Percentiles rank a stretch among this genome's conserved stretches.
phyloP scores from a whole-genome alignment of 2,888 invertebrate species.

The Drosophila anomelani region DNA sequence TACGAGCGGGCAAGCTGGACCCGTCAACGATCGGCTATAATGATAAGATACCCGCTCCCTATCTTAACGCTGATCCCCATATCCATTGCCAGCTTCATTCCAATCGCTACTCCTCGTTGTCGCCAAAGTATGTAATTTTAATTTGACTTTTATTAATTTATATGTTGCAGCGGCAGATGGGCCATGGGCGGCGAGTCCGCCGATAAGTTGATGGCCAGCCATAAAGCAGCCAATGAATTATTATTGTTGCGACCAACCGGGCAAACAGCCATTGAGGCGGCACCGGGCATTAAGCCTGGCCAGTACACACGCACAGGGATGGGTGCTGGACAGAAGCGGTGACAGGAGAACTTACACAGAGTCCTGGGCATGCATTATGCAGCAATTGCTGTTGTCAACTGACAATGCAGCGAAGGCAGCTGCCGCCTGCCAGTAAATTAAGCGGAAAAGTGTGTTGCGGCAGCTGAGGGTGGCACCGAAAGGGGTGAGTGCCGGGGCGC shows the following conservation, averaged over 20 bases:
- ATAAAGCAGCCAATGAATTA: conserved; percentile 74
- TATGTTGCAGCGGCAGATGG: conserved; percentile 46
- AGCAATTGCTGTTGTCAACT: conserved; percentile 77
- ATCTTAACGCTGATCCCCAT: conserved; percentile 1
- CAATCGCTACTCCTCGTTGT: conserved; percentile 21
- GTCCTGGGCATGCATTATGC: conserved; percentile 68
- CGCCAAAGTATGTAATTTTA: conserved; percentile 61
- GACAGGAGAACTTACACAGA: conserved; percentile 49
- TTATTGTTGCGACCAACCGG: conserved; percentile 44
- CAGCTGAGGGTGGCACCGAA: conserved; percentile 25
- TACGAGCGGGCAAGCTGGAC: conserved; percentile 7
- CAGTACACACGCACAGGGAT: background rate
- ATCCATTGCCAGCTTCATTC: conserved; percentile 7
- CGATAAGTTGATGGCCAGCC: conserved; percentile 72
- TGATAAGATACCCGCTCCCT: conserved; percentile 15
- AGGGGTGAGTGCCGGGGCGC: conserved; percentile 17
- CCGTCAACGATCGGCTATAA: conserved; percentile 24
- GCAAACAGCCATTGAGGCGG: conserved; percentile 54
- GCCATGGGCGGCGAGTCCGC: conserved; percentile 23
- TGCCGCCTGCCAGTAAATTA: conserved; percentile 79
- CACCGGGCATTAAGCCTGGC: conserved; percentile 46
- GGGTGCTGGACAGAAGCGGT: conserved; percentile 35
- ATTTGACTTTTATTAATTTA: conserved; percentile 75
- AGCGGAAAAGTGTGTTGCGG: conserved; percentile 78
- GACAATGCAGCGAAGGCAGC: conserved; percentile 52